These are phyloP conservation scores for Poecilia gillii DNA, from an alignment of 2,797 vertebrate species.

Conservation along the genomic window DNA sequence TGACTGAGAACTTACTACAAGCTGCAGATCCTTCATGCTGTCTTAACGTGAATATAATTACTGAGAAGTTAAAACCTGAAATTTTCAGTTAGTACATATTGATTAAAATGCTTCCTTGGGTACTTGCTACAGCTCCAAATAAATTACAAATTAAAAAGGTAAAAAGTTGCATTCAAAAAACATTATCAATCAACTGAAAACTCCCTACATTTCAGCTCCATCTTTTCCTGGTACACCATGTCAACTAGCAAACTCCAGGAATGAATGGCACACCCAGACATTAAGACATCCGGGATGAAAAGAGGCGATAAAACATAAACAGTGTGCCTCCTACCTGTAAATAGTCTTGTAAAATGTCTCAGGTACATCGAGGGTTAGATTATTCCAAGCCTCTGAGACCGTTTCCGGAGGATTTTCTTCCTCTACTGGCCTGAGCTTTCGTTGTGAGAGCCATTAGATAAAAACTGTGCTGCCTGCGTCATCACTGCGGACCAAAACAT, in stretches of 20 bases:
- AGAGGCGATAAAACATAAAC: neutral
- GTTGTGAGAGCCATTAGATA: slow-evolving; percentile 61
- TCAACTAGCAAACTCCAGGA: neutral
- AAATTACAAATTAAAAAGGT: neutral
- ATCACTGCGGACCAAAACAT: slow-evolving; percentile 67
- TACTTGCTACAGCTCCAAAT: neutral
- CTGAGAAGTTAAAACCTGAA: neutral
- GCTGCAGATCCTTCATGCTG: neutral
- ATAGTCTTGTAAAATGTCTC: slow-evolving; percentile 71
- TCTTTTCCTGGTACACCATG: neutral
- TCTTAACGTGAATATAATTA: neutral
- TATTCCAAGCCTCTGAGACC: slow-evolving; percentile 16
- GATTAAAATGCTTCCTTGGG: neutral
- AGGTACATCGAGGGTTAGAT: slow-evolving; percentile 69
- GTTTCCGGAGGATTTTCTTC: slow-evolving; percentile 38
- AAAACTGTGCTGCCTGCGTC: slow-evolving; percentile 59
- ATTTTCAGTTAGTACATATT: neutral
- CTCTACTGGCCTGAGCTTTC: slow-evolving; percentile 38
- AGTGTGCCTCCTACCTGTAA: slow-evolving; percentile 75
- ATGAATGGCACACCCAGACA: slow-evolving; percentile 28
- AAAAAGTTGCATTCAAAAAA: neutral
- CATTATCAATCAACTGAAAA: neutral
- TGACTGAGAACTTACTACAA: neutral
- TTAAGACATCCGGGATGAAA: neutral
- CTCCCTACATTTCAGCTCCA: slow-evolving; percentile 1